Evolutionary conservation across 1,140 invertebrate species (phyloP), one percentile per base, ranked within the genome.

Genomic region (Ephestia elutella): DNA sequence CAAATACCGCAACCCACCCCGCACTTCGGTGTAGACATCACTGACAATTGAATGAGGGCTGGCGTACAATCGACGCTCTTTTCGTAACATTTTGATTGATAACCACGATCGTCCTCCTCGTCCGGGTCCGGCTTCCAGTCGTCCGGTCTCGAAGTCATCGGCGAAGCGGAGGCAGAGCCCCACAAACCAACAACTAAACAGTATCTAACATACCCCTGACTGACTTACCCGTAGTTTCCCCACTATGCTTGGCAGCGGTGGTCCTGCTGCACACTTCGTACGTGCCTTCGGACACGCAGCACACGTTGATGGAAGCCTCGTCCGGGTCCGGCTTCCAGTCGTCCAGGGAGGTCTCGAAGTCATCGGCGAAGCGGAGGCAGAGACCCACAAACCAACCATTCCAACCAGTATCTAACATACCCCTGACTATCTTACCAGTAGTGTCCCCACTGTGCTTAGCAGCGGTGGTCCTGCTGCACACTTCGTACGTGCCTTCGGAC

Each of bases 401-500:
- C n/a, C n/a, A n/a, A n/a, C n/a, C n/a, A n/a, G n/a, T n/a, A n/a
- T n/a, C n/a, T n/a, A n/a, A n/a, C n/a, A n/a, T n/a, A n/a, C n/a
- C n/a, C n/a, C n/a, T n/a, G n/a, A 25, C 7, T 25, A 7, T 25
- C 5, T 28, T 57, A 63, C 68, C 38, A 2, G 38, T 44, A n/a
- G 38, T 8, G 10, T 68, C 74, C 92, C 92, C 93, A 54, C 92
- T 91, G 75, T 92, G 93, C 75, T 94, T 94, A 32, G 94, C 93
- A 5, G 95, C 94, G 30, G 95, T 92, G 2, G 97, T 98, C 62
- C 95, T 90, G 62, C 96, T 98, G 86, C 97, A 98, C 0, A 99
- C 96, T 91, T 99, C 97, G 80, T 98, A 99, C 9, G 97, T 99
- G 21, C 98, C 98, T 86, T 98, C 96, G n/a, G 96, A 98, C 7